Conservation (phyloP, 2,888 invertebrate species). For the Dryococelus australis region DNA sequence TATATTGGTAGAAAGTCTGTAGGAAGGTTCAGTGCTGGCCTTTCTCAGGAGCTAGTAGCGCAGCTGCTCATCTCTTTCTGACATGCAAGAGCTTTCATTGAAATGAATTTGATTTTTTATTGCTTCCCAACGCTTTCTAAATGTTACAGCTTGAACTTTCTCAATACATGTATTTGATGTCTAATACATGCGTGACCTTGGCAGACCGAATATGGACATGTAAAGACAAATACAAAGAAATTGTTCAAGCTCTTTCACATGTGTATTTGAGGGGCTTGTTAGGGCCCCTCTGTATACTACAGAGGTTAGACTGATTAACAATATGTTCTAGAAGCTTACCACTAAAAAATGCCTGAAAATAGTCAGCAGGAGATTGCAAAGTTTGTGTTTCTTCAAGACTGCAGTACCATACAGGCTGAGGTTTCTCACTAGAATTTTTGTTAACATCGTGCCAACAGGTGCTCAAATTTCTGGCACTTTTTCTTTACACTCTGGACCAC, state of each 20-base stretch:
- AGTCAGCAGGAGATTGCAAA: background rate
- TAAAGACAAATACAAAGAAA: slow-evolving; percentile 7
- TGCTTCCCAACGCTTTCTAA: background rate
- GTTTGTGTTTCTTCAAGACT: background rate
- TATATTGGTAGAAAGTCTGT: no score
- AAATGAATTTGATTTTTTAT: background rate
- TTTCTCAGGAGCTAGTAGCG: no score
- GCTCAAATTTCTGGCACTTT: background rate
- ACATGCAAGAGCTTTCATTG: background rate
- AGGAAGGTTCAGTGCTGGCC: no score
- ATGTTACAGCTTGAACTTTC: background rate
- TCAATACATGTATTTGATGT: background rate
- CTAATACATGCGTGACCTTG: background rate
- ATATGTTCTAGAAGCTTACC: background rate
- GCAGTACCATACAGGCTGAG: background rate
- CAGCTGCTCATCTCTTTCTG: no score
- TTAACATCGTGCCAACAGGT: background rate
- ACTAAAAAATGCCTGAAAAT: background rate
- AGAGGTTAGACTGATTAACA: background rate
- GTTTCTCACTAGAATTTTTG: background rate
- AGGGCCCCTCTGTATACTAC: background rate
- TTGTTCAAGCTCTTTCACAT: slow-evolving; percentile 16
- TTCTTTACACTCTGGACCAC: background rate
- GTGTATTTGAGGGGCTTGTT: background rate
- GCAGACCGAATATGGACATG: slow-evolving; percentile 13